Conservation (phyloP, 2,888 invertebrate species). For the Drosophila infuscata region DNA sequence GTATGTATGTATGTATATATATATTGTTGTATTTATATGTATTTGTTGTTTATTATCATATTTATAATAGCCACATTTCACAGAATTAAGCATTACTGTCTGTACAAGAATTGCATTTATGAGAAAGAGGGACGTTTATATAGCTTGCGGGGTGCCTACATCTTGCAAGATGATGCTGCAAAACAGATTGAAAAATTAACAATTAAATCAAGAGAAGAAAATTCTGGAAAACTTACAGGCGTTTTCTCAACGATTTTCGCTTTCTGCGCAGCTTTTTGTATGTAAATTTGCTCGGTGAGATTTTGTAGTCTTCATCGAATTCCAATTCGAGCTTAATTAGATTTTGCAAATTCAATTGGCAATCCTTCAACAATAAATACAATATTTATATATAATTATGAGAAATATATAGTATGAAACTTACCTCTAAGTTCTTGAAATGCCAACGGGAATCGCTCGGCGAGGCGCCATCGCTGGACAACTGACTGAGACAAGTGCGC, state of each 20-base stretch:
- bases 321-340: slow-evolving; percentile 85
- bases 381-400: not conserved
- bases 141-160: slow-evolving; percentile 27
- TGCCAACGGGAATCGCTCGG: slow-evolving; percentile 84
- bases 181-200: slow-evolving; percentile 12
- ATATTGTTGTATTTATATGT: slow-evolving; percentile 26
- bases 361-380: slow-evolving; percentile 74
- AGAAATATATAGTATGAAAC: not conserved
- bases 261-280: slow-evolving; percentile 84
- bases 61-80: slow-evolving; percentile 75
- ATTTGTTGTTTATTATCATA: slow-evolving; percentile 62
- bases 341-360: slow-evolving; percentile 85
- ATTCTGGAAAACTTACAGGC: slow-evolving; percentile 74
- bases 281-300: slow-evolving; percentile 84
- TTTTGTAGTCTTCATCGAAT: slow-evolving; percentile 85
- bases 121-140: slow-evolving; percentile 51
- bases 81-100: slow-evolving; percentile 76
- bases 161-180: slow-evolving; percentile 57
- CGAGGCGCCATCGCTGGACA: slow-evolving; percentile 69
- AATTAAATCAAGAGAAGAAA: slow-evolving; percentile 13
- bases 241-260: slow-evolving; percentile 81
- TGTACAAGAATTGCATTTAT: slow-evolving; percentile 65
- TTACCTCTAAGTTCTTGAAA: slow-evolving; percentile 84
- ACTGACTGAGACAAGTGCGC: slow-evolving; percentile 82
- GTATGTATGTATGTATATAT: slow-evolving; percentile 24